Evolutionary conservation across 2,888 invertebrate species (phyloP), one percentile per base, ranked within the genome.

Genomic region (Pseudococcus longispinus): DNA sequence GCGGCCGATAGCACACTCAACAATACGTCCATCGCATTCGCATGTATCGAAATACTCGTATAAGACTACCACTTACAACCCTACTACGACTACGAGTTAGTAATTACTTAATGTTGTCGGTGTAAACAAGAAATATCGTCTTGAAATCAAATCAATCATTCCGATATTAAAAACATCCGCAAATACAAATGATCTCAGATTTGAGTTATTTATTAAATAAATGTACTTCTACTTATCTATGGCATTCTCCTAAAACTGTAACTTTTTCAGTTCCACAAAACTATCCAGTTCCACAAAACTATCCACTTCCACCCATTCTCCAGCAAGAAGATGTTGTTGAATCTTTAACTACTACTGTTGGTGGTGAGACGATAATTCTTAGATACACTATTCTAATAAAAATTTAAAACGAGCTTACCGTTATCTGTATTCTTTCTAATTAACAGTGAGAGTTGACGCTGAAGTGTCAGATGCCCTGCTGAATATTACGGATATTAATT

Each of bases 401-500:
- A 37, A 70, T 26, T 18, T 20, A 65, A 8, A 51, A 60, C 23
- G 8, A 20, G 3, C 9, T 23, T 23, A 23, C 11, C 9, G 8
- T 60, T 20, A 60, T 60, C 1, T 60, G 11, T 60, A 23, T 60
- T 60, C 9, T 23, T 60, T 60, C 5, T 60, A 1, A 8, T 9
- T 9, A 23, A 37, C 4, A 37, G 37, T 37, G 0, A 37, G 9
- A 37, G 9, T 37, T 37, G 37, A 37, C 8, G 60, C 9, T 11
- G 23, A 0, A 0, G 15, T 32, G 18, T 84, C 60, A 4, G 60
- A 20, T 70, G 18, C 18, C 26, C 8, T 23, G 70, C 20, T 44
- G n/a, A 83, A 82, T 60, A 42, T 87, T 29, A 87, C 55, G 9
- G 83, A 87, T 20, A 84, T 87, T 42, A 6, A 20, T 70, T 87